A percentile compares a stretch with the other conserved stretches of the same genome.
phyloP scores from a whole-genome alignment of 2,888 invertebrate species.

The Phorcus lineatus region DNA sequence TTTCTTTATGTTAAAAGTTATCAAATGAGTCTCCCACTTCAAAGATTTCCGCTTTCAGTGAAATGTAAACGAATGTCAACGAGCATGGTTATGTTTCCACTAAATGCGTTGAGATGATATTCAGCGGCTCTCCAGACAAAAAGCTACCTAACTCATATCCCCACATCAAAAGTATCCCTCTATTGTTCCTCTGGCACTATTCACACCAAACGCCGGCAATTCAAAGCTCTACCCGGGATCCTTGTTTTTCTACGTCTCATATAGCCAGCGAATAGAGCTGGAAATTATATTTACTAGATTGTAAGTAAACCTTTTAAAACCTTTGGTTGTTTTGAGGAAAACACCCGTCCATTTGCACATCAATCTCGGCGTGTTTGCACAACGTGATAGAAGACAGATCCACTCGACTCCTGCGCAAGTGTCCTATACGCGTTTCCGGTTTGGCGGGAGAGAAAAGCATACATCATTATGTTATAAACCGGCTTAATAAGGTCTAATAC shows the following conservation, averaged over 20 bases:
- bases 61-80: neutral
- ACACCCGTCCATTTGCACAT: constrained; percentile 15
- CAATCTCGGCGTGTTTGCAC: constrained; percentile 10
- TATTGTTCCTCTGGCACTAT: neutral
- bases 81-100: neutral
- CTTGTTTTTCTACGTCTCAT: constrained; percentile 15
- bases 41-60: constrained; percentile 6
- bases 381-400: neutral
- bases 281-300: constrained; percentile 21
- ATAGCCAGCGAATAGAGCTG: neutral
- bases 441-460: neutral
- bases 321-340: constrained; percentile 19
- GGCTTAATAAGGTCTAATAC: constrained; percentile 22
- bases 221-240: neutral
- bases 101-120: neutral
- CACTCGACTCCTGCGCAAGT: constrained; percentile 20
- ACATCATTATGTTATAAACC: constrained; percentile 25
- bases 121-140: constrained; percentile 7
- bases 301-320: constrained; percentile 16
- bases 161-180: constrained; percentile 14
- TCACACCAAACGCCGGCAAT: neutral
- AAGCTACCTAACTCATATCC: constrained; percentile 19
- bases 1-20: constrained; percentile 12
- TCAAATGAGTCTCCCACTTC: neutral
- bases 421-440: neutral